Percentiles rank a stretch among this genome's conserved stretches.
phyloP scores from a whole-genome alignment of 30 jellyfish, hydroid and myxozoan genomes.

The Calvadosia cruxmelitensis region DNA sequence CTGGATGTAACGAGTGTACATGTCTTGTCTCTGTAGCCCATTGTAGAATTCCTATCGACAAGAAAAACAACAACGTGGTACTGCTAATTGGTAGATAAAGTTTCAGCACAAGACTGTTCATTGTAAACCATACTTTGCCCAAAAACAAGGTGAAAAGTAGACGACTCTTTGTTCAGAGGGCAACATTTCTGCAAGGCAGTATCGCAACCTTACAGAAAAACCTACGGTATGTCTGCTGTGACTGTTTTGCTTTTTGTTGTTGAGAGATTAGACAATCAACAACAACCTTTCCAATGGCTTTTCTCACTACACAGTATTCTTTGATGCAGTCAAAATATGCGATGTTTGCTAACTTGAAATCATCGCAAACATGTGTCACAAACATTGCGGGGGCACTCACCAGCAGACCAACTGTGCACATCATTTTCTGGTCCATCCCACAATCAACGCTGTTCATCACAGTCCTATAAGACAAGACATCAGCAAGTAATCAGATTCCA shows the following conservation, averaged over 20 bases:
- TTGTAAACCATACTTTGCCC: too few relatives aligned
- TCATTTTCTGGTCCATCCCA: conserved; percentile 76
- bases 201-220: not conserved
- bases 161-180: not conserved
- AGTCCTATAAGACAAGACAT: conserved; percentile 28
- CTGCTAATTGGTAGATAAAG: too few relatives aligned
- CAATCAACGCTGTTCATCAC: conserved; percentile 64
- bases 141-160: not conserved
- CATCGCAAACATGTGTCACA: too few relatives aligned
- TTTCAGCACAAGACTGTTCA: too few relatives aligned
- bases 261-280: too few relatives aligned
- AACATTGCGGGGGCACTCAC: too few relatives aligned
- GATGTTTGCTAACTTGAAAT: too few relatives aligned
- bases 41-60: conserved; percentile 71
- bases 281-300: too few relatives aligned
- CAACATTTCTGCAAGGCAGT: not conserved
- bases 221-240: too few relatives aligned
- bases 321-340: too few relatives aligned
- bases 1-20: conserved; percentile 74
- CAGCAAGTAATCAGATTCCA: not conserved
- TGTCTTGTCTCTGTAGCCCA: conserved; percentile 46
- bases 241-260: too few relatives aligned
- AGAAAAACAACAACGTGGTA: conserved; percentile 1
- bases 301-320: too few relatives aligned
- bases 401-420: conserved; percentile 80